Evolutionary conservation across 2,797 vertebrate genomes (phyloP).

Genomic region (Chaetodon trifasciatus): DNA sequence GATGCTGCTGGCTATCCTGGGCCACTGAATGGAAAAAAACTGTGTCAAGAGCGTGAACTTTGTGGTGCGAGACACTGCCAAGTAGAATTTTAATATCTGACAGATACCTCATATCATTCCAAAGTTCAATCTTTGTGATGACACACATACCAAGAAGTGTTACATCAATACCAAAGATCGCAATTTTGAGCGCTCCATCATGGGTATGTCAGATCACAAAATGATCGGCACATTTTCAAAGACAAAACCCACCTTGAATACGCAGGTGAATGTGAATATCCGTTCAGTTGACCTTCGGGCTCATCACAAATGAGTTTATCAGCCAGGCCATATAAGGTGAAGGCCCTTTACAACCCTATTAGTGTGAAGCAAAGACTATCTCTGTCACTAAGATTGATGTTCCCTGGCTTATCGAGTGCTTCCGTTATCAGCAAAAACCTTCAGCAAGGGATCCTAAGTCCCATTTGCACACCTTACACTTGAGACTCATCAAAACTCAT

Average conservation of each 20-base stretch:
- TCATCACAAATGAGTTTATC: conserved; percentile 88
- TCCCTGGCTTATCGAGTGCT: conserved; percentile 77
- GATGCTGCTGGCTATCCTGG: conserved; percentile 46
- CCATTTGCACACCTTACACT: conserved; percentile 64
- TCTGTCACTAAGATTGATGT: conserved; percentile 83
- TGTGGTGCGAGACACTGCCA: conserved; percentile 57
- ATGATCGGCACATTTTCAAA: conserved; percentile 9
- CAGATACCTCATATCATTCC: conserved; percentile 40
- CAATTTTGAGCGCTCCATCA: conserved; percentile 25
- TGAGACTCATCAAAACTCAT: conserved; percentile 59
- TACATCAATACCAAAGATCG: not conserved
- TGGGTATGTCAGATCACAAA: conserved; percentile 2
- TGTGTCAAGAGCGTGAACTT: conserved; percentile 49
- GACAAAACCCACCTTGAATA: conserved; percentile 23
- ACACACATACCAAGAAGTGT: conserved; percentile 13
- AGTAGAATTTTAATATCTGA: conserved; percentile 56
- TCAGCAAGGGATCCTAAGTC: conserved; percentile 71
- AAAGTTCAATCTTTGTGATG: conserved; percentile 46
- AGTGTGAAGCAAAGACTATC: conserved; percentile 76
- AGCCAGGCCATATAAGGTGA: conserved; percentile 81
- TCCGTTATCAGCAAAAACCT: conserved; percentile 82
- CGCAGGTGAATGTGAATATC: conserved; percentile 63
- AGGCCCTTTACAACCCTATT: conserved; percentile 82
- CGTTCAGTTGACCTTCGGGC: conserved; percentile 84
- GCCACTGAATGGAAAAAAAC: conserved; percentile 31